Percentiles rank a stretch among this genome's conserved stretches.
Conservation (phyloP, 1,140 invertebrate genomes). For the Batillaria attramentaria region DNA sequence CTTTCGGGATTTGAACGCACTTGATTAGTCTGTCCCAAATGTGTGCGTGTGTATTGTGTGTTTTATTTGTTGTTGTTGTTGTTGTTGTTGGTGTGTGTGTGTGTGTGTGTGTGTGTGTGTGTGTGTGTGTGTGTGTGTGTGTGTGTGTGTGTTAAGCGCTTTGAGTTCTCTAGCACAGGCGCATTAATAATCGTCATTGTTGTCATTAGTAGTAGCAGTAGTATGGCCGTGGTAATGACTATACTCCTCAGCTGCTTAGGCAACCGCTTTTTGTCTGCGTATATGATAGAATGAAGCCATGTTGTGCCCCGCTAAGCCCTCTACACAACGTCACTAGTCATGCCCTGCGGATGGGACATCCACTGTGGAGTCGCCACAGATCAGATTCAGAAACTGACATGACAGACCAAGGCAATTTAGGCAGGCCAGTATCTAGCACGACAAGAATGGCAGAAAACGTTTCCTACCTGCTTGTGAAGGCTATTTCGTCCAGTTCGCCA, state of each 20-base stretch:
- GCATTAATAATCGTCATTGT: neutral
- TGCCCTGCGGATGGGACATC: neutral
- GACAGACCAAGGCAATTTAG: neutral
- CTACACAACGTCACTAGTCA: neutral
- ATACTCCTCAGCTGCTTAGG: neutral
- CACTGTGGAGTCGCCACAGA: neutral
- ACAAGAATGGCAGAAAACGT: too few species aligned
- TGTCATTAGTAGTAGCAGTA: neutral
- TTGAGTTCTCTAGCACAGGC: neutral
- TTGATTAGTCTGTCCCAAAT: too few species aligned
- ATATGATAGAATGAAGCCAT: neutral
- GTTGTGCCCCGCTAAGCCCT: neutral
- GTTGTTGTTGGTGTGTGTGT: too few species aligned
- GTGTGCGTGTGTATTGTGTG: too few species aligned
- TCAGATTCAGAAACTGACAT: too few species aligned
- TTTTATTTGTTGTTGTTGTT: too few species aligned
- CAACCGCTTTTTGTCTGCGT: neutral
- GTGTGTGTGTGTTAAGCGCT: too few species aligned
- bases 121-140: too few species aligned
- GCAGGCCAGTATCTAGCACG: neutral
- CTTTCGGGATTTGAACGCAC: too few species aligned
- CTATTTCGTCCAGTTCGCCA: slow-evolving; percentile 12
- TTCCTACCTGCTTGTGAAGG: slow-evolving; percentile 14
- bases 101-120: too few species aligned
- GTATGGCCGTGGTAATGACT: neutral